These are phyloP conservation scores for Lasiommata megera DNA, from an alignment of 2,888 invertebrate species.

Conservation along the genomic window DNA sequence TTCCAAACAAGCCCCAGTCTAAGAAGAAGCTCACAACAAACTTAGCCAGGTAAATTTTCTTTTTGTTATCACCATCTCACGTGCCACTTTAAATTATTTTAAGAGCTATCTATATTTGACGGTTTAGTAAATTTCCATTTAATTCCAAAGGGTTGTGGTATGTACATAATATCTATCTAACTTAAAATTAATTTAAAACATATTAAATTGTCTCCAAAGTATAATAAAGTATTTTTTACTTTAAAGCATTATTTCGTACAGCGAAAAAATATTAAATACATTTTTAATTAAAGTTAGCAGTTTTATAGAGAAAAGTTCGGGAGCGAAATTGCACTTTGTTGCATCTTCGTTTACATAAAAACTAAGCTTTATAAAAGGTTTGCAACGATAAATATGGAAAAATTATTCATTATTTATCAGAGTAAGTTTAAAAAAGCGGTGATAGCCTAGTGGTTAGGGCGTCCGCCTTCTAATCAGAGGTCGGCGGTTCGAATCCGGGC, in stretches of 20 bases:
- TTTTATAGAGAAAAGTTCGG: conserved; percentile 17
- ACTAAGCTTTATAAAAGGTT: conserved; percentile 10
- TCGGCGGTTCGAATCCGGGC: too few relatives aligned
- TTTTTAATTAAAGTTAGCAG: conserved; percentile 18
- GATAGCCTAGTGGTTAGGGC: too few relatives aligned
- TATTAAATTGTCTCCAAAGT: not conserved
- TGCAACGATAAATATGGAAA: conserved; percentile 4
- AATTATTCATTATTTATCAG: not conserved
- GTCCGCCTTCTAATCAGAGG: too few relatives aligned
- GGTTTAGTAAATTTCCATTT: not conserved
- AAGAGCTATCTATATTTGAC: too few relatives aligned
- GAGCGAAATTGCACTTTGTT: conserved; percentile 12
- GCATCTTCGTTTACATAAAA: conserved; percentile 14
- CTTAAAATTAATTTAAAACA: not conserved
- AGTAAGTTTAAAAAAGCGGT: too few relatives aligned
- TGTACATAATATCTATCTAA: too few relatives aligned
- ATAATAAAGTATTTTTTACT: not conserved
- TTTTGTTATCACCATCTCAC: too few relatives aligned
- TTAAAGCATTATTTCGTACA: not conserved
- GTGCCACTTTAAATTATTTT: too few relatives aligned
- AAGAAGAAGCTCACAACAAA: too few relatives aligned
- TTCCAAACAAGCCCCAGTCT: too few relatives aligned
- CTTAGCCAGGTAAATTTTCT: too few relatives aligned
- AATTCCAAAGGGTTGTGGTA: not conserved
- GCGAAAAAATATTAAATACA: conserved; percentile 11